Percentiles rank a stretch among this genome's conserved stretches.
Evolutionary conservation across 37 sponge, comb jelly and placozoan genomes (phyloP).

Genomic region (Hormiphora californensis): DNA sequence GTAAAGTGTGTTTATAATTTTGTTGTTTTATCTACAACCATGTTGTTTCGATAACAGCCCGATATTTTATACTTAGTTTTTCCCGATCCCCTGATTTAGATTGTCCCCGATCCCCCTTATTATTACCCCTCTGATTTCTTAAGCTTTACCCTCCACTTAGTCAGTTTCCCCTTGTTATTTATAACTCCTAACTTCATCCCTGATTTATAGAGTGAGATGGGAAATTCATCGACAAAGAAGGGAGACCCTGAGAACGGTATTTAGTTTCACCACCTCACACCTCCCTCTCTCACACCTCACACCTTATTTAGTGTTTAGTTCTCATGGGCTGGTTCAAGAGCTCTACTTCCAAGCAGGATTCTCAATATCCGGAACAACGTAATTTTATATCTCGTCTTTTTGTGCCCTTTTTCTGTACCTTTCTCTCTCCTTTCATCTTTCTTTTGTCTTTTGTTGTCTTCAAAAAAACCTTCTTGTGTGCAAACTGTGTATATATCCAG

Average conservation of each 20-base stretch:
- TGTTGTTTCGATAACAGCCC: too few relatives aligned
- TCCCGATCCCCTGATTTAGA: too few relatives aligned
- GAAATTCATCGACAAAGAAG: slow-evolving; percentile 43
- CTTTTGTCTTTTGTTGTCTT: background rate
- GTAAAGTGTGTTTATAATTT: too few relatives aligned
- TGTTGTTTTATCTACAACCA: too few relatives aligned
- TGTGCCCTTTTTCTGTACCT: background rate
- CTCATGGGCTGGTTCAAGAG: background rate
- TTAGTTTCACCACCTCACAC: background rate
- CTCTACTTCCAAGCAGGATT: background rate
- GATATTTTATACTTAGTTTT: too few relatives aligned
- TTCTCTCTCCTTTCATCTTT: background rate
- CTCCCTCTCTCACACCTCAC: background rate
- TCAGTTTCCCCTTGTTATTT: too few relatives aligned
- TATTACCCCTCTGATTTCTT: too few relatives aligned
- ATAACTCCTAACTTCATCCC: background rate
- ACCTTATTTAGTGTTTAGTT: too few relatives aligned
- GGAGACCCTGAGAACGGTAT: slow-evolving; percentile 50
- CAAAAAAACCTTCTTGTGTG: too few relatives aligned
- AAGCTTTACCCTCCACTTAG: too few relatives aligned
- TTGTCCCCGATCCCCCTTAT: too few relatives aligned
- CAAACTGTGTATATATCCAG: too few relatives aligned
- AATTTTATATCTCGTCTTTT: background rate
- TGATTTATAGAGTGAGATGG: background rate
- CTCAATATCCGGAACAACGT: slow-evolving; percentile 35